These are phyloP conservation scores for pig (Sus scrofa) DNA, from an alignment of 2,113 vertebrate genomes.

Conservation along the genomic window T2T-Sscrofa CM000825.6:23564501-23565000, in stretches of 20 bases:
- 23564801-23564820: background rate
- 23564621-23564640: background rate
- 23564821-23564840: background rate
- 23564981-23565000: background rate
- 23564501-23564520: background rate
- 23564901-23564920: background rate
- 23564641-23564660: background rate
- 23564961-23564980: background rate
- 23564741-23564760: conserved; percentile 38
- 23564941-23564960: background rate
- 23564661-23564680: background rate
- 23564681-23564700: background rate
- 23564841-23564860: background rate
- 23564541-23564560: background rate
- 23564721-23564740: background rate
- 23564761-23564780: background rate
- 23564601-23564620: background rate
- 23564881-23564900: background rate
- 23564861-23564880: background rate
- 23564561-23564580: background rate
- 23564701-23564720: background rate
- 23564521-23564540: background rate
- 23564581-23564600: background rate
- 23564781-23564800: background rate
- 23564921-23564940: rapidly evolving